Evolutionary conservation across 2,888 invertebrate genomes (phyloP), one percentile per base, ranked within the genome.

Genomic region (Hirtodrosophila confusa): DNA sequence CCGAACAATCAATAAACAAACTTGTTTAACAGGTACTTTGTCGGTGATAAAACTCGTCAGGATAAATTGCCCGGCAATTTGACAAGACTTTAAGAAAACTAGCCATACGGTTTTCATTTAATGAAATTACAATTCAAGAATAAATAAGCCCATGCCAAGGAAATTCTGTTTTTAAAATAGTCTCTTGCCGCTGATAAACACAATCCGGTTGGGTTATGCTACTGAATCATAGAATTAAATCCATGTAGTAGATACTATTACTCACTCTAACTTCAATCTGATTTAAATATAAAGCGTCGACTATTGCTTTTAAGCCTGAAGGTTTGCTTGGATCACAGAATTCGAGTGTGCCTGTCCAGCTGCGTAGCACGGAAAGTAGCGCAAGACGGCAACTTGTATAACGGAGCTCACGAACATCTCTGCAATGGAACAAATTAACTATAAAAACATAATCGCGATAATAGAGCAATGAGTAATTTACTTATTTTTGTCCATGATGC

Each of bases 301-400:
- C 95, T 71, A 97, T 94, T 51, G 97, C 95, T 79, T 94, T 94
- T 67, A 97, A 93, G 4, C 96, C 97, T 24, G 95, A 95, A 64
- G 94, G 92, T 88, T 95, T 94, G 79, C 93, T 93, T 9, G 96
- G 96, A 91, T 95, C 95, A 90, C 97, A 97, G 92, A 97, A 96
- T 91, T 97, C 96, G 63, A 97, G 92, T 69, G 97, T 93, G 55
- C 98, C 98, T 39, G 98, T 95, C 96, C 98, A 99, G 75, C 98
- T 98, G 68, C 97, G 94, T 66, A 98, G 91, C 62, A 97, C 94
- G 69, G 97, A 97, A 48, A 97, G 92, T 65, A 97, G 91, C 10
- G 97, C 97, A 65, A 97, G 92, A 63, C 97, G 95, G 85, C 97
- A 97, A 86, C 97, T 96, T 29, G 95, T 95, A 89, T 97, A 96